Conservation (phyloP, 2,797 vertebrate species). For the Schizothorax lantsangensis region DNA sequence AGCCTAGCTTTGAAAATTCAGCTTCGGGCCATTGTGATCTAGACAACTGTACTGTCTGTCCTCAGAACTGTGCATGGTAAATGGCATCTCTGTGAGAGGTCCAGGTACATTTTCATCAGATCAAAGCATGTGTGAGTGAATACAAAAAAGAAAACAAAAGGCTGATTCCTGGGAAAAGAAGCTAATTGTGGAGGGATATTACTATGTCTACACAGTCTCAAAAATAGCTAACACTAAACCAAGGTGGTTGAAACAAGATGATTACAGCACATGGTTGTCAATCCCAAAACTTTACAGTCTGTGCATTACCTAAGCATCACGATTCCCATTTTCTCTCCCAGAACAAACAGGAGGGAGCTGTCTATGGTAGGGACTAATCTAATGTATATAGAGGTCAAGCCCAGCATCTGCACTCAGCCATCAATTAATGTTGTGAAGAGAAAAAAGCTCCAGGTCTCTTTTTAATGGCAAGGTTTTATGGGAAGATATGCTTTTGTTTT, state of each 20-base stretch:
- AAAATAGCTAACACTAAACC: neutral
- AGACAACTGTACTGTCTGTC: neutral
- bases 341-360: neutral
- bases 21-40: constrained; percentile 28
- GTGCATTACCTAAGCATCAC: neutral
- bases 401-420: neutral
- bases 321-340: neutral
- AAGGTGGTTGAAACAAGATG: neutral
- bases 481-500: constrained; percentile 2
- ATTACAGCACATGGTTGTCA: neutral
- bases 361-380: constrained; percentile 9
- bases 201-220: neutral
- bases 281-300: neutral
- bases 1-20: constrained; percentile 15
- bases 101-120: constrained; percentile 2
- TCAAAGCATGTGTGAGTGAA: neutral
- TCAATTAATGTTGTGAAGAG: neutral
- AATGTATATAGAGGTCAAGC: neutral
- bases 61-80: neutral
- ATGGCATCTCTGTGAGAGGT: constrained; percentile 3
- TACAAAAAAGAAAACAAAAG: neutral
- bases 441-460: neutral
- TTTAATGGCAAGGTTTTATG: constrained; percentile 10
- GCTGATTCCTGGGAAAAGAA: neutral
- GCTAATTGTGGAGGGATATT: neutral